Percentiles rank a stretch among this genome's conserved stretches.
Evolutionary conservation across 2,888 invertebrate genomes (phyloP).

Genomic region (Caradrina clavipalpis): DNA sequence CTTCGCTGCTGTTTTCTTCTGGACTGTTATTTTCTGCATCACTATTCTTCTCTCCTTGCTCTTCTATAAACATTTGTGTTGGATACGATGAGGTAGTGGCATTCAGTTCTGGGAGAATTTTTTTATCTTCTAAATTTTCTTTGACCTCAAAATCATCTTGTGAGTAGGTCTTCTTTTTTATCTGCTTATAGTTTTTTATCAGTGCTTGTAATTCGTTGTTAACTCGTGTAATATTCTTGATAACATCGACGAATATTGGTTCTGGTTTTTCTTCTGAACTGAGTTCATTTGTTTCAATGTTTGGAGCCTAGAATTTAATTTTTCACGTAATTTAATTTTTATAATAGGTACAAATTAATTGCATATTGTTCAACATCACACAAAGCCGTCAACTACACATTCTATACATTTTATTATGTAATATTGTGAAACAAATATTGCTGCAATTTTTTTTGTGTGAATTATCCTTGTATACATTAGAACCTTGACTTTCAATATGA

Average conservation of each 20-base stretch:
- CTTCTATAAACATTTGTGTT: slow-evolving; percentile 68
- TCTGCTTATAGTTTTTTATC: slow-evolving; percentile 76
- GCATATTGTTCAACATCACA: no score
- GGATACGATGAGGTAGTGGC: slow-evolving; percentile 3
- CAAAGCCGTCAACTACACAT: no score
- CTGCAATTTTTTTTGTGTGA: no score
- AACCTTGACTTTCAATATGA: no score
- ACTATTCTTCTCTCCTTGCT: slow-evolving; percentile 37
- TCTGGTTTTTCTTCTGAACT: slow-evolving; percentile 52
- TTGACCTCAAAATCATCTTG: slow-evolving; percentile 59
- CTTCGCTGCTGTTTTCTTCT: slow-evolving; percentile 13
- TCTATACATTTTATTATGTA: no score
- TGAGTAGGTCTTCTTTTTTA: slow-evolving; percentile 73
- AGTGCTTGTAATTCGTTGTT: slow-evolving; percentile 77
- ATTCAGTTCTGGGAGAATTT: neutral
- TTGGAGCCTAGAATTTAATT: slow-evolving; percentile 50
- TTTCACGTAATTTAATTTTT: neutral
- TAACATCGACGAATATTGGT: slow-evolving; percentile 70
- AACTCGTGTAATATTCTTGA: slow-evolving; percentile 80
- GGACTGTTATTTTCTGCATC: neutral
- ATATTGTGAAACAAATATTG: no score
- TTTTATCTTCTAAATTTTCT: neutral
- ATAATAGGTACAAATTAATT: no score
- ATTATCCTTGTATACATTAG: no score
- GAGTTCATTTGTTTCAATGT: slow-evolving; percentile 27